These are phyloP conservation scores for Ivindomyrus marchei DNA, from an alignment of 2,113 vertebrate species.

Conservation along the genomic window DNA sequence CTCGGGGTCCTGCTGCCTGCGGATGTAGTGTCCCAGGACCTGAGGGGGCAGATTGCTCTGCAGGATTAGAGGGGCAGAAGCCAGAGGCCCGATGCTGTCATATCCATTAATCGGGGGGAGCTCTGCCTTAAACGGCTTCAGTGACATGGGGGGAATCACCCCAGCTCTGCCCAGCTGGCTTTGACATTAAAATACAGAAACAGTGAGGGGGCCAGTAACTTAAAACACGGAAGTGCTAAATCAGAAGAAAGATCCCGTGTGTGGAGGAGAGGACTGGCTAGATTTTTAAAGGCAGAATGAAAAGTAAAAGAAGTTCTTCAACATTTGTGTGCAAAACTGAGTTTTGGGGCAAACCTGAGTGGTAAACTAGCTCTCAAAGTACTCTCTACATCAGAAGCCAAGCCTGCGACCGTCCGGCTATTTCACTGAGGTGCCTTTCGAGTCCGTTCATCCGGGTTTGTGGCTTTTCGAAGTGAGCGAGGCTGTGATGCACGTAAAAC, in stretches of 20 bases:
- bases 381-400: background rate
- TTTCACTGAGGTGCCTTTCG: background rate
- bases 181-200: background rate
- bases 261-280: background rate
- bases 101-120: background rate
- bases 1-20: slow-evolving; percentile 81
- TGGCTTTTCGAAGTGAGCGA: background rate
- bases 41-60: slow-evolving; percentile 32
- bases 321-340: background rate
- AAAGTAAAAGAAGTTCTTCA: slow-evolving; percentile 2
- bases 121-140: background rate
- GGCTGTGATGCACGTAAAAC: background rate
- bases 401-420: background rate
- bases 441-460: background rate
- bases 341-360: background rate
- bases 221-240: background rate
- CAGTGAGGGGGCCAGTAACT: background rate
- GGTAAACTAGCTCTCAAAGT: background rate
- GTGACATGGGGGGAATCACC: background rate
- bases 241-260: background rate
- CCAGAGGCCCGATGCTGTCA: background rate
- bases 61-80: background rate
- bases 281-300: background rate
- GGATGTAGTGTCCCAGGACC: slow-evolving; percentile 90
- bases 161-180: background rate